Conservation (phyloP, 2,797 vertebrate genomes). For the Ispidina picta region DNA sequence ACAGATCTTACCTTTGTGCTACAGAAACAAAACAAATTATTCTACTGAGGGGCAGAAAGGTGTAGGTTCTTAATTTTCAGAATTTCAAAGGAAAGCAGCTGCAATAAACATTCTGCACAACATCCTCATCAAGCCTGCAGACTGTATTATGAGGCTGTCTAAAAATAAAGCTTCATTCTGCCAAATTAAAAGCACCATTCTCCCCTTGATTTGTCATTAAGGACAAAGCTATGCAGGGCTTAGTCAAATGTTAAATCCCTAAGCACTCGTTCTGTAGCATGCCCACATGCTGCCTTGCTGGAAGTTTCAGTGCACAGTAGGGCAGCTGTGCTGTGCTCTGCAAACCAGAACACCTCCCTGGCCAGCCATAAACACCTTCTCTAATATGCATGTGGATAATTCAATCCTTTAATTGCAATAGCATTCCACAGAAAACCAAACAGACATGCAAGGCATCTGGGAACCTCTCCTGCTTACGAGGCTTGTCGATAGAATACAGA, state of each 20-base stretch:
- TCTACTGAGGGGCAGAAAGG: background rate
- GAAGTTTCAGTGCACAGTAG: background rate
- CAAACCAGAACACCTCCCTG: slow-evolving; percentile 5
- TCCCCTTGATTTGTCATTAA: background rate
- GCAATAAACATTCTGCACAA: background rate
- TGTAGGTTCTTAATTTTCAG: background rate
- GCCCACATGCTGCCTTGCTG: background rate
- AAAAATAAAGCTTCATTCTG: slow-evolving; percentile 1
- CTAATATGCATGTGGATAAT: background rate
- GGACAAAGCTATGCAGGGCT: background rate
- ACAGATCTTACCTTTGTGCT: background rate
- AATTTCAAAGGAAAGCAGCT: background rate
- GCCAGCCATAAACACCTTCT: background rate
- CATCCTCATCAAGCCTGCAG: background rate
- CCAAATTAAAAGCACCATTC: background rate
- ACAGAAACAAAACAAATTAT: background rate
- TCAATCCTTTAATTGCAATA: background rate
- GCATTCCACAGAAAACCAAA: background rate
- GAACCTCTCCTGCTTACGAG: slow-evolving; percentile 82
- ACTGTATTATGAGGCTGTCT: background rate
- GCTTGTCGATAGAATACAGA: slow-evolving; percentile 97
- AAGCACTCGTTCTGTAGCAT: background rate
- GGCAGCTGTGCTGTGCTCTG: background rate
- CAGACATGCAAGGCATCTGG: background rate
- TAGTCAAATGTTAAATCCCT: background rate